Percentiles rank a stretch among this genome's conserved stretches.
Evolutionary conservation across 2,113 vertebrate species (phyloP).

Genomic region (Phyllostomus discolor): DNA sequence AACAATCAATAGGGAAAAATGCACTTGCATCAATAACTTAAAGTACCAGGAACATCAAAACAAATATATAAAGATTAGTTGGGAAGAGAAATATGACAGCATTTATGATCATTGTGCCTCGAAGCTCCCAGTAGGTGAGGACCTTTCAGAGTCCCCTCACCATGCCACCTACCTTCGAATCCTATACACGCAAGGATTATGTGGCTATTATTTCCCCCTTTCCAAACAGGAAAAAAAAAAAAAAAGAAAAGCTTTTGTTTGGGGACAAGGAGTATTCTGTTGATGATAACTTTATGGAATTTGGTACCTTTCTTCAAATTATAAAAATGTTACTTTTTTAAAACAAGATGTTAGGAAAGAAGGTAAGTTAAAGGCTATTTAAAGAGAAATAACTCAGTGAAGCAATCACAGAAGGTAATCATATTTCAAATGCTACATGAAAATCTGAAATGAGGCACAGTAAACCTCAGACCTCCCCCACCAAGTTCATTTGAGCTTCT

Average conservation of each 20-base stretch:
- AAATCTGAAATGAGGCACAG: slow-evolving; percentile 41
- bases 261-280: not conserved
- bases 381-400: slow-evolving; percentile 31
- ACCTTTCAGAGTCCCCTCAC: slow-evolving; percentile 43
- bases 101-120: slow-evolving; percentile 51
- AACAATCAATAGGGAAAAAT: slow-evolving; percentile 76
- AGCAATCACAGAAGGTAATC: slow-evolving; percentile 39
- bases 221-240: not conserved
- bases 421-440: slow-evolving; percentile 64
- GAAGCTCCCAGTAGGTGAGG: slow-evolving; percentile 9
- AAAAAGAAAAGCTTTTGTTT: not conserved
- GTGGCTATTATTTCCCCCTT: not conserved
- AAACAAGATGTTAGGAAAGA: slow-evolving; percentile 20
- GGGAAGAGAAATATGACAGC: slow-evolving; percentile 57
- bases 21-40: slow-evolving; percentile 70
- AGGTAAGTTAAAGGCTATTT: slow-evolving; percentile 11
- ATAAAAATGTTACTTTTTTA: slow-evolving; percentile 71
- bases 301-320: slow-evolving; percentile 68
- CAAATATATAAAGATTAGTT: slow-evolving; percentile 63
- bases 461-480: slow-evolving; percentile 55
- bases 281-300: slow-evolving; percentile 32
- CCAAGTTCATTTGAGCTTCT: slow-evolving; percentile 2
- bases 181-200: slow-evolving; percentile 48
- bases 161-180: slow-evolving; percentile 56
- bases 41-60: slow-evolving; percentile 45